Percentiles rank a stretch among this genome's conserved stretches.
These are phyloP conservation scores for Ellobius talpinus DNA, from an alignment of 2,113 vertebrate genomes.

Conservation along the genomic window DNA sequence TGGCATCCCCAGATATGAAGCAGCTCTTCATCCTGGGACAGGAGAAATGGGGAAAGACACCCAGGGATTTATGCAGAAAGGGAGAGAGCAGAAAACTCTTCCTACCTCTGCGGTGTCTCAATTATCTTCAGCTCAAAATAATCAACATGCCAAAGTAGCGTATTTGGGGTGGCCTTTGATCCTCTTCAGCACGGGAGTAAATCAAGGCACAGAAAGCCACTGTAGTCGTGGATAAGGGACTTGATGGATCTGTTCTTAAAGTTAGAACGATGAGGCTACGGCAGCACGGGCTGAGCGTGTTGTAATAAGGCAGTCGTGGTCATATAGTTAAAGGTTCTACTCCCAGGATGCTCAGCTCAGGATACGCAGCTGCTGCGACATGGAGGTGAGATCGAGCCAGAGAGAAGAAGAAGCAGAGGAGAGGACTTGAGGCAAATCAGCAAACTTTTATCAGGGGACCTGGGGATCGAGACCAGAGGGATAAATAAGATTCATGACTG, in stretches of 20 bases:
- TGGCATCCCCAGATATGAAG: too few species aligned
- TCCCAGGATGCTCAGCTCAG: background rate
- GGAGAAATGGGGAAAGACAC: background rate
- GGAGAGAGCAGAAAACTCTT: background rate
- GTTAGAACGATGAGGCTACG: background rate
- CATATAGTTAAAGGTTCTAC: background rate
- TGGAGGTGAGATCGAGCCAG: background rate
- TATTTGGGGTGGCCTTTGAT: background rate
- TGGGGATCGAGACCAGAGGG: background rate
- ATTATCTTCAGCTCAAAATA: constrained; percentile 31
- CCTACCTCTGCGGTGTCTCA: background rate
- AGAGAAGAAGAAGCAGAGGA: background rate
- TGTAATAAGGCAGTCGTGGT: background rate
- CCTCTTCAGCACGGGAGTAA: background rate
- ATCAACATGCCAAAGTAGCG: background rate
- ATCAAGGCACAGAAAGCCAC: background rate
- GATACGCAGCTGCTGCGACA: background rate
- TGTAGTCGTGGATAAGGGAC: background rate
- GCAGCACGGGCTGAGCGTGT: background rate
- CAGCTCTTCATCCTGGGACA: background rate
- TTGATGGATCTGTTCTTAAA: background rate
- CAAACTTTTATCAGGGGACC: background rate
- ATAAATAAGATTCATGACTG: background rate
- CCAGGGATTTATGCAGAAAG: constrained; percentile 21
- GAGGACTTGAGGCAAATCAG: background rate